Evolutionary conservation across 2,797 vertebrate species (phyloP).

Genomic region (Emydoidea blandingii): DNA sequence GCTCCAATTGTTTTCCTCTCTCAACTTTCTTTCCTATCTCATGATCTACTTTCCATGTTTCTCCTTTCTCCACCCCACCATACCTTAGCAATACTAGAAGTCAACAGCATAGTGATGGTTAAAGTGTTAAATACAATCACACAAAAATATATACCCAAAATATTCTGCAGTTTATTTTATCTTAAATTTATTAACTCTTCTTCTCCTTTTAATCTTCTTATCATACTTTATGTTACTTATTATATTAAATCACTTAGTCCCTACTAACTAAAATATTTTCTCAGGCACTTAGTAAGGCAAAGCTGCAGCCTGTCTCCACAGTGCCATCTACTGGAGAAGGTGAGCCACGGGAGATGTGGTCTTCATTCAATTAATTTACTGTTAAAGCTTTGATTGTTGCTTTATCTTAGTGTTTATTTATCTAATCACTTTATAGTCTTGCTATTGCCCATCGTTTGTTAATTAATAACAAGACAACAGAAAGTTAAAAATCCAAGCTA

Average conservation of each 20-base stretch:
- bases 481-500: neutral
- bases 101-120: neutral
- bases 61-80: neutral
- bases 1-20: neutral
- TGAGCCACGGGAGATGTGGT: neutral
- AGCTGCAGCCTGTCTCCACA: fast-evolving
- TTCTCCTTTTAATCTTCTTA: neutral
- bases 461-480: constrained; percentile 1
- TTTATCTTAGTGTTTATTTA: constrained; percentile 12
- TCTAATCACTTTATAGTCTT: constrained; percentile 19
- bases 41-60: neutral
- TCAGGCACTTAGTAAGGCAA: fast-evolving
- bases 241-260: neutral
- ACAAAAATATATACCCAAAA: neutral
- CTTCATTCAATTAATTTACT: neutral
- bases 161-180: neutral
- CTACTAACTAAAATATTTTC: neutral
- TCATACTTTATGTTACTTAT: neutral
- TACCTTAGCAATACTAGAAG: neutral
- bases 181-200: neutral
- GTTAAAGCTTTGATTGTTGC: neutral
- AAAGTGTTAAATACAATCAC: neutral
- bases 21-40: neutral
- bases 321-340: neutral
- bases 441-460: neutral